phyloP scores from a whole-genome alignment of 2,797 vertebrate genomes.

The Botia kubotai region DNA sequence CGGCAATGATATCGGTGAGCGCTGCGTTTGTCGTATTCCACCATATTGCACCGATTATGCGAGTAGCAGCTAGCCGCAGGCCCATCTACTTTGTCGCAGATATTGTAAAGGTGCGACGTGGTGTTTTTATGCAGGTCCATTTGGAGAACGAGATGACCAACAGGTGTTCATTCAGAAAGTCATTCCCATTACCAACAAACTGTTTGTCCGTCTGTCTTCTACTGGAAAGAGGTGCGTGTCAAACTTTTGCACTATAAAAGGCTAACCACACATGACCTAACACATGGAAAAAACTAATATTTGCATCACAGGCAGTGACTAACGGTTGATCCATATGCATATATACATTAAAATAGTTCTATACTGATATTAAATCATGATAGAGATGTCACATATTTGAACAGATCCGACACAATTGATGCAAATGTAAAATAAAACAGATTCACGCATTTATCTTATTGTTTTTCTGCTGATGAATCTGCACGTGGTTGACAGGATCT shows the following conservation, averaged over 20 bases:
- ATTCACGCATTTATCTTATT: too few relatives aligned
- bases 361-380: too few relatives aligned
- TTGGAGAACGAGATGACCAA: constrained; percentile 96
- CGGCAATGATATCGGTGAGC: constrained; percentile 94
- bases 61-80: not conserved
- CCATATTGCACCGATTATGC: not conserved
- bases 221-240: constrained; percentile 90
- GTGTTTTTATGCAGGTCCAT: constrained; percentile 82
- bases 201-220: constrained; percentile 97
- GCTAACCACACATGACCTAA: not conserved
- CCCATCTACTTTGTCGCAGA: not conserved
- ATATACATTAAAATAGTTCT: too few relatives aligned
- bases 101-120: not conserved
- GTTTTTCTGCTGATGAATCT: not conserved
- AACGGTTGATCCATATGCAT: too few relatives aligned
- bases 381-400: too few relatives aligned
- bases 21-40: not conserved
- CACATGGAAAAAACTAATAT: not conserved
- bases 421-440: not conserved
- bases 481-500: constrained; percentile 80
- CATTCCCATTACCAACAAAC: constrained; percentile 95
- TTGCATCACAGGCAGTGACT: too few relatives aligned
- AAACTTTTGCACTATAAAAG: not conserved
- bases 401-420: not conserved
- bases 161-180: constrained; percentile 99